phyloP scores from a whole-genome alignment of 2,888 invertebrate genomes.

The Muschampia plurimacula region DNA sequence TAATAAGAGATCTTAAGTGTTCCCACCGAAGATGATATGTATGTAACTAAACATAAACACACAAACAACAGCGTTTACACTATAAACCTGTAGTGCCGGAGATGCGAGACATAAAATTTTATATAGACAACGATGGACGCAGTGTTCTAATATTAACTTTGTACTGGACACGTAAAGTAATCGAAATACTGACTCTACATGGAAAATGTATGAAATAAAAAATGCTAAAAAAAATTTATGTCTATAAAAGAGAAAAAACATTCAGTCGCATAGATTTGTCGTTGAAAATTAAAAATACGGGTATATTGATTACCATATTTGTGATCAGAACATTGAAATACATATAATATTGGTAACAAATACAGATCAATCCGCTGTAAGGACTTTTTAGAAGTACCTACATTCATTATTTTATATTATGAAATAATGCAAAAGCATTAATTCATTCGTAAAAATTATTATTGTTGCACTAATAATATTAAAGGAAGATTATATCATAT shows the following conservation, averaged over 20 bases:
- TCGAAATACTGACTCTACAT: conserved; percentile 64
- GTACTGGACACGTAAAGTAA: conserved; percentile 57
- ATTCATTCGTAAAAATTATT: too few relatives aligned
- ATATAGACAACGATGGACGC: conserved; percentile 42
- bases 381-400: too few relatives aligned
- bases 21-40: conserved; percentile 27
- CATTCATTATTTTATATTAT: too few relatives aligned
- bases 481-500: neutral
- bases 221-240: too few relatives aligned
- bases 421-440: too few relatives aligned
- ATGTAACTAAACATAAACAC: conserved; percentile 28
- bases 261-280: too few relatives aligned
- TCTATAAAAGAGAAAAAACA: too few relatives aligned
- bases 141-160: conserved; percentile 62
- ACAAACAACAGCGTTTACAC: conserved; percentile 53
- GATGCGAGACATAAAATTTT: conserved; percentile 43
- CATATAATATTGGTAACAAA: too few relatives aligned
- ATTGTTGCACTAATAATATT: neutral
- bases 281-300: too few relatives aligned
- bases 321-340: too few relatives aligned
- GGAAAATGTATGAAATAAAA: neutral
- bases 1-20: conserved; percentile 26
- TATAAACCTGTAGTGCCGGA: conserved; percentile 54
- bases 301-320: too few relatives aligned
- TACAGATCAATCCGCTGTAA: too few relatives aligned